Percentiles rank a stretch among this genome's conserved stretches.
Conservation (phyloP, 2,797 vertebrate genomes). For the Protonibea diacanthus region DNA sequence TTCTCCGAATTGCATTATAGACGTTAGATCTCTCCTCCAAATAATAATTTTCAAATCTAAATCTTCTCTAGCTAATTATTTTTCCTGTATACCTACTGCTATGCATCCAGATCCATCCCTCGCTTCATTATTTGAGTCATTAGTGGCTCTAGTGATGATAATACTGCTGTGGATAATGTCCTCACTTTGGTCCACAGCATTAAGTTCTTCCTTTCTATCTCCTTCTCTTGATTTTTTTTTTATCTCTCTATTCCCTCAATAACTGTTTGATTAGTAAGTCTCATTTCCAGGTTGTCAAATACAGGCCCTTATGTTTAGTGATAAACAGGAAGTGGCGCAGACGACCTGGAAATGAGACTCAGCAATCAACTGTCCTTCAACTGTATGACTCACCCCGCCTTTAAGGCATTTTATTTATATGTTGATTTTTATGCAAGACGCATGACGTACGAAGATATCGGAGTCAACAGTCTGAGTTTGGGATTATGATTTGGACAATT, state of each 20-base stretch:
- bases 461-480: conserved; percentile 28
- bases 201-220: not conserved
- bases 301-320: too few relatives aligned
- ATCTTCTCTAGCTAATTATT: too few relatives aligned
- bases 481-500: conserved; percentile 59
- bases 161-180: conserved; percentile 16
- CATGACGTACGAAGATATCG: not conserved
- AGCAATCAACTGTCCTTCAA: too few relatives aligned
- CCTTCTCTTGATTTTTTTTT: too few relatives aligned
- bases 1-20: not conserved
- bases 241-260: too few relatives aligned
- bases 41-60: not conserved
- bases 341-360: too few relatives aligned
- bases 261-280: too few relatives aligned
- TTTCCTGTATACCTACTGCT: too few relatives aligned
- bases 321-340: too few relatives aligned
- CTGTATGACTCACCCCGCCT: too few relatives aligned
- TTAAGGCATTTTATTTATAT: not conserved
- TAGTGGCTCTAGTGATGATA: not conserved
- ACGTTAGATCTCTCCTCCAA: not conserved
- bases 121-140: conserved; percentile 1
- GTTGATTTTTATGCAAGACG: not conserved
- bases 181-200: conserved; percentile 13
- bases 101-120: not conserved
- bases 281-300: too few relatives aligned